phyloP scores from a whole-genome alignment of 2,888 invertebrate species.

The Torymus tubicola region DNA sequence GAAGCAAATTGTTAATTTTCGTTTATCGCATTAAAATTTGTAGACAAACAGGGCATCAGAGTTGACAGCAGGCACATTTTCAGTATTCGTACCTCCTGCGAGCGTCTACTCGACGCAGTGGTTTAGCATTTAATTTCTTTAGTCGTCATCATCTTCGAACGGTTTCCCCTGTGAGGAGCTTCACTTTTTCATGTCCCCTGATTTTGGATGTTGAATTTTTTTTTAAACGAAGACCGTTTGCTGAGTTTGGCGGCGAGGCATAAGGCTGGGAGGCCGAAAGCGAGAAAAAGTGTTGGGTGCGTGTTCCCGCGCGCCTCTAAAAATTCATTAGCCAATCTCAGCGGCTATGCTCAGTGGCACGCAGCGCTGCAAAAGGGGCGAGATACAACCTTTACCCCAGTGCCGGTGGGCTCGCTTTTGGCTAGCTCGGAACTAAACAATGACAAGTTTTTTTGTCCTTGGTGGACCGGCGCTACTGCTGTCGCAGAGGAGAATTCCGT shows the following conservation, averaged over 20 bases:
- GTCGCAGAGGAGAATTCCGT: constrained; percentile 55
- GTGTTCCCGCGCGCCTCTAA: constrained; percentile 13
- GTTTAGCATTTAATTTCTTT: neutral
- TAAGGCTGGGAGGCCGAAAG: no score
- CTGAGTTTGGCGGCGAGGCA: no score
- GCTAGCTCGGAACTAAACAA: constrained; percentile 54
- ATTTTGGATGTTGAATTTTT: constrained; percentile 23
- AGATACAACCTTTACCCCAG: constrained; percentile 45
- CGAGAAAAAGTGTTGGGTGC: no score
- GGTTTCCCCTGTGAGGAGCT: neutral
- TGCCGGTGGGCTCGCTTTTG: constrained; percentile 52
- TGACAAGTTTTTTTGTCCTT: constrained; percentile 61
- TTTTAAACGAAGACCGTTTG: constrained; percentile 24
- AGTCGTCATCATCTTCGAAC: constrained; percentile 19
- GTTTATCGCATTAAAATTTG: no score
- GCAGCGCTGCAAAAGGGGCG: constrained; percentile 33
- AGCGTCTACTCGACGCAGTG: no score
- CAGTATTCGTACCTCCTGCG: no score
- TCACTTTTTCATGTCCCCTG: neutral
- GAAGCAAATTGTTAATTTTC: no score
- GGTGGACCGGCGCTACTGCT: constrained; percentile 38
- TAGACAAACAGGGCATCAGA: no score
- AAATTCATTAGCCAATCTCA: constrained; percentile 59
- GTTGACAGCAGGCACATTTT: no score
- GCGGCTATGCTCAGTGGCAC: neutral